Evolutionary conservation across 1,140 invertebrate species (phyloP), one percentile per base, ranked within the genome.

Genomic region (Bombus sylvicola): DNA sequence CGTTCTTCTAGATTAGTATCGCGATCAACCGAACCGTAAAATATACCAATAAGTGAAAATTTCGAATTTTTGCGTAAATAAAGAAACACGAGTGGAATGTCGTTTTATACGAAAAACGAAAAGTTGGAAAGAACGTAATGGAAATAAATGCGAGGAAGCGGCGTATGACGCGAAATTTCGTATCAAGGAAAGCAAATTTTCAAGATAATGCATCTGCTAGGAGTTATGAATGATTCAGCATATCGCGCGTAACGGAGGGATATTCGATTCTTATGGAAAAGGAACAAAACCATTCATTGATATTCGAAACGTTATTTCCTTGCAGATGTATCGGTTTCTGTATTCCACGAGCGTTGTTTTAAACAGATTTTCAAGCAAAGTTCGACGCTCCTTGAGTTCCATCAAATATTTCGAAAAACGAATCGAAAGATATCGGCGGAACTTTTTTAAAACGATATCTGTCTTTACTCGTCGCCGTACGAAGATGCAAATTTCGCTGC

Each of bases 241-340:
- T 72, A 41, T 15, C n/a, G 6, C n/a, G n/a, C 37, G 13, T 39
- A 72, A 39, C 37, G 37, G 37, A 15, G 69, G 9, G 39, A 28
- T 37, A 39, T 41, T 41, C 69, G 37, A 72, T 72, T 72, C 39
- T 41, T 41, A 2, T 8, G 37, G 28, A 72, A 72, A 41, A 41
- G 39, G 8, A 72, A 28, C 28, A n/a, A 41, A 72, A 41, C 25
- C 12, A 6, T 39, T 41, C 25, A 41, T 72, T 72, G 69, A 72
- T 72, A 72, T 72, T 72, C 37, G 12, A 28, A 72, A 28, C 39
- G 37, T 72, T 41, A 72, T 72, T 41, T n/a, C 69, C 69, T 72
- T 8, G 69, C 37, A 72, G 25, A 13, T 72, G 25, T 13, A n/a
- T 22, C 37, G 5, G 28, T 72, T 28, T 72, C n/a, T 69, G 18